Base-by-base conservation (phyloP, 2,797 vertebrate species). In the Vespertilio murinus region DNA sequence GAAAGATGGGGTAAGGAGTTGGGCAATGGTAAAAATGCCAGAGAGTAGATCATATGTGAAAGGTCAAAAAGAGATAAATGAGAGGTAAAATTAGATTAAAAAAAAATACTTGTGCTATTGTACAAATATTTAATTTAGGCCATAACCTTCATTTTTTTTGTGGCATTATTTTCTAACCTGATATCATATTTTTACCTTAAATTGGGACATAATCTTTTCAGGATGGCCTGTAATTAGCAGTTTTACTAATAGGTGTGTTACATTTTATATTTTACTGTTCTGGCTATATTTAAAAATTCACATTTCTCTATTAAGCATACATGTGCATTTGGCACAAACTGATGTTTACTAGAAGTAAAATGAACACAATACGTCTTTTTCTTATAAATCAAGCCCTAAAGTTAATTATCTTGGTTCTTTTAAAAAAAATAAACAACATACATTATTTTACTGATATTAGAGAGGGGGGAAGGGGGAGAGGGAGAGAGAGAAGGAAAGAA, bases 21-120 rank as follows among this genome's bases (percentile, higher is more conserved):
- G n/a, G 38, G 28, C 47, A 65, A 75, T 13, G 47, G 30, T 90
- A 89, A 95, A 79, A 96, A 42, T 95, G 38, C n/a, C 40, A 45
- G 42, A 28, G 16, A 73, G 22, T 87, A 77, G 49, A 77, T 45
- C 25, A 91, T 49, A 22, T 81, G 8, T 77, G n/a, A 82, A 90
- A 82, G 38, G 8, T 79, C 35, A 81, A 28, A 69, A 78, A 61
- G 38, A 70, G 17, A 56, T 56, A 77, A 64, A 52, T 61, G 23
- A 92, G 47, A 75, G 52, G n/a, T 86, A 42, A 82, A 75, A 59
- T 8, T 40, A 70, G 38, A n/a, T n/a, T n/a, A n/a, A n/a, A n/a
- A 40, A 73, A 35, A 75, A 78, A 6, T 20, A 45, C 25, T 67
- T 90, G 30, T 25, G 65, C n/a, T 40, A 59, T 45, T 77, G 93